Evolutionary conservation across 2,113 vertebrate species (phyloP), one percentile per base, ranked within the genome.

Genomic region (Engystomops pustulosus): DNA sequence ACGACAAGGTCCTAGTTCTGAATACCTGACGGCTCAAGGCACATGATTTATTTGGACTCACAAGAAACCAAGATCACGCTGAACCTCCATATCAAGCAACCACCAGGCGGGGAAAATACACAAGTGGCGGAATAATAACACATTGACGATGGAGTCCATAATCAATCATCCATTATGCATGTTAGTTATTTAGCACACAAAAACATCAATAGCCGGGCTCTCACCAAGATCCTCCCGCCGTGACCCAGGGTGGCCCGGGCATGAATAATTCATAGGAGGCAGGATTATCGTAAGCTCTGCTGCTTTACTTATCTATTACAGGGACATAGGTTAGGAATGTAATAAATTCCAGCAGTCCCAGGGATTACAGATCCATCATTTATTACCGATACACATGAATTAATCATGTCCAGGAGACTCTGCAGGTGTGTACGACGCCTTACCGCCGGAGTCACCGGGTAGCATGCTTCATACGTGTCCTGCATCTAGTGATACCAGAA

Each of bases 251-350:
- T 67, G 62, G 62, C 32, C 15, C 17, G 17, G 30, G 14, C 62
- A 34, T 67, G 17, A 67, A 67, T 67, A 67, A 67, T 67, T 34
- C 62, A 67, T 36, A n/a, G 32, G 62, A 0, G 17, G 30, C 32
- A 67, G 60, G 62, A 67, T 67, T 67, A 36, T 20, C 30, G 30
- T 67, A 67, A 67, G 62, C 62, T 67, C 62, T 36, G 60, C 27
- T 65, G 25, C 60, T 65, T 65, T 65, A 65, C 60, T 65, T 65
- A 65, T 65, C 60, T 65, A 65, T 65, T 67, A 67, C 62, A 34
- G 62, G 62, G 30, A 67, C 62, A 67, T 34, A 67, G 62, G 62
- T 67, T 11, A 67, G 62, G 30, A 36, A 36, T 36, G 32, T 67
- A 36, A 67, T 67, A 36, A 36, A 67, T 67, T 67, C 30, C 62